These are phyloP conservation scores for Dasysyrphus tricinctus DNA, from an alignment of 2,888 invertebrate genomes.

Conservation along the genomic window DNA sequence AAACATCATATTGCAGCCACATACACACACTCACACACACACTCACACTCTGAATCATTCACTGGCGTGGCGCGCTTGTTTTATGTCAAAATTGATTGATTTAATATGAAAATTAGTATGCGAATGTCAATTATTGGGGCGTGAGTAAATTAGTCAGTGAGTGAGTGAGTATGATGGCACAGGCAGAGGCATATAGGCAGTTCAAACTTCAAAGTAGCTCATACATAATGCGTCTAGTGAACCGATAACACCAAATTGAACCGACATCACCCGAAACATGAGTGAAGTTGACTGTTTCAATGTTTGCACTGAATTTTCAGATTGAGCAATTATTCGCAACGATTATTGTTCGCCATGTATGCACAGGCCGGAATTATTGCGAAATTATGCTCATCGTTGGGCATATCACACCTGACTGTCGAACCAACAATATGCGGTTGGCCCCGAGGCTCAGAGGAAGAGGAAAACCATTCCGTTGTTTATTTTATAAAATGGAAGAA, in stretches of 20 bases:
- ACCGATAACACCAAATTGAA: not conserved
- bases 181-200: too few species aligned
- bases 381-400: slow-evolving; percentile 20
- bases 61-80: slow-evolving; percentile 42
- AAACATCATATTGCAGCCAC: slow-evolving; percentile 41
- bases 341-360: slow-evolving; percentile 49
- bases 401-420: slow-evolving; percentile 37
- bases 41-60: not conserved
- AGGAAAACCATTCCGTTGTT: slow-evolving; percentile 47
- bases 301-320: slow-evolving; percentile 49
- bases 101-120: slow-evolving; percentile 72
- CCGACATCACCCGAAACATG: not conserved
- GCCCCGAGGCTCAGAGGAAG: slow-evolving; percentile 27
- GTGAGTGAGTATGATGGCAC: not conserved
- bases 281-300: slow-evolving; percentile 29
- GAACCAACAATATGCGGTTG: slow-evolving; percentile 1
- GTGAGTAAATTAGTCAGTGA: slow-evolving; percentile 17
- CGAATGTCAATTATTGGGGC: slow-evolving; percentile 53
- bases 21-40: not conserved
- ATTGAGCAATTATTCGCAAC: slow-evolving; percentile 72
- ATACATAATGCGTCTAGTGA: slow-evolving; percentile 7
- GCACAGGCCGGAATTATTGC: slow-evolving; percentile 27
- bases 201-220: slow-evolving; percentile 6
- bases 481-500: slow-evolving; percentile 50
- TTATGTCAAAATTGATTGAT: slow-evolving; percentile 72